These are phyloP conservation scores for Cheilosia soror DNA, from an alignment of 2,888 invertebrate genomes.

Conservation along the genomic window DNA sequence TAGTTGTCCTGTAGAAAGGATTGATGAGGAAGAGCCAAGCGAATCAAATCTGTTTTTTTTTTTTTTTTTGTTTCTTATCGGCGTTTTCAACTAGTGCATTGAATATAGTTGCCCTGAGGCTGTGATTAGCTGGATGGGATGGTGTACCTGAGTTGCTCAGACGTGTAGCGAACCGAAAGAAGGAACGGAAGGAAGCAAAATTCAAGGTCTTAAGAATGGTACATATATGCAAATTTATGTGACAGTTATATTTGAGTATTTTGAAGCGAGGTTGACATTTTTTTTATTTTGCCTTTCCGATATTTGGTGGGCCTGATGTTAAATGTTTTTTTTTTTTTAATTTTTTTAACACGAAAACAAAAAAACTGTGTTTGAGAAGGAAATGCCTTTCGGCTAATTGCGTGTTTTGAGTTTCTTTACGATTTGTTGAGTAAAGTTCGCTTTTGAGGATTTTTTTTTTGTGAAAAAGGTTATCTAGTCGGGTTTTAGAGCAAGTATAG, in stretches of 20 bases:
- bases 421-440: slow-evolving; percentile 50
- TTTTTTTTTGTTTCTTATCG: slow-evolving; percentile 12
- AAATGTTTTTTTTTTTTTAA: slow-evolving; percentile 8
- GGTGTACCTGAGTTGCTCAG: slow-evolving; percentile 31
- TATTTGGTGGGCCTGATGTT: slow-evolving; percentile 35
- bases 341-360: slow-evolving; percentile 27
- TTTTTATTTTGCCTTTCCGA: background rate
- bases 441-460: background rate
- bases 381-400: slow-evolving; percentile 48
- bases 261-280: slow-evolving; percentile 52
- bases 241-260: slow-evolving; percentile 60
- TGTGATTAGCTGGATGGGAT: slow-evolving; percentile 46
- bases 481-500: no score
- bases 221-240: slow-evolving; percentile 70
- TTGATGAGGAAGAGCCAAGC: slow-evolving; percentile 35
- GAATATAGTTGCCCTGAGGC: slow-evolving; percentile 39
- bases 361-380: slow-evolving; percentile 8
- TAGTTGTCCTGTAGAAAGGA: slow-evolving; percentile 34
- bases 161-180: slow-evolving; percentile 28
- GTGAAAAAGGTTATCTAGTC: background rate
- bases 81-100: background rate
- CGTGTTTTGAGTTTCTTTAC: slow-evolving; percentile 57
- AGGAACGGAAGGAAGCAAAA: background rate
- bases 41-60: slow-evolving; percentile 39
- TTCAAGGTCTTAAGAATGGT: slow-evolving; percentile 28